Base-by-base conservation (phyloP, 2,113 vertebrate species). In the Ascaphus truei region DNA sequence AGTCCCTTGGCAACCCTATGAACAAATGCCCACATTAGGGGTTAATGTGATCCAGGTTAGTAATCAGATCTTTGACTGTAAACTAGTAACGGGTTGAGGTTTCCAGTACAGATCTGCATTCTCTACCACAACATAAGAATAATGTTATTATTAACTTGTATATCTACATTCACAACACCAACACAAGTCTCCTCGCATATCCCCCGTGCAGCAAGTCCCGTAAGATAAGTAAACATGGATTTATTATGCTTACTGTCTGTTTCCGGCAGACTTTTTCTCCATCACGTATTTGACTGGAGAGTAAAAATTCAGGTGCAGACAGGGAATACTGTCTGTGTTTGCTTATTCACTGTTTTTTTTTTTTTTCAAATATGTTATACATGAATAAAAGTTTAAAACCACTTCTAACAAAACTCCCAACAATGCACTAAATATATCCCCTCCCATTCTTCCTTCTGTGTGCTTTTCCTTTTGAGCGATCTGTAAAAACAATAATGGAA, bases 371-470 rank as follows among this genome's bases (percentile, higher is more conserved):
- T 33, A 23, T 16, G 29, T 10, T 56, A 57, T 71, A 71, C 57
- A 61, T 31, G 60, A 74, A 57, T 59, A 71, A 71, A 72, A 27
- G 50, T 25, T 50, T 43, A 80, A 85, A 82, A 84, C 81, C 76
- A 73, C 82, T 86, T 84, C 75, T 82, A 80, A 84, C 62, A 74
- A 0, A 5, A 62, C 55, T 36, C 75, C 74, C 62, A 72, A 81
- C 72, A 81, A 68, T 67, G 60, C 16, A 15, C 11, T 9, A 10
- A 13, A 69, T 57, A 12, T 22, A 55, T 67, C 33, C 52, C 52
- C 72, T 68, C 56, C 3, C 3, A 61, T 43, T 43, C 4, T 50
- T 34, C 50, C 3, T 65, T 75, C 66, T 39, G 1, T 66, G 59
- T 8, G 13, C 7, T 71, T 80, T 61, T 73, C 30, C 68, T 68